phyloP scores from a whole-genome alignment of 2,113 vertebrate species.

The Lutjanus erythropterus region DNA sequence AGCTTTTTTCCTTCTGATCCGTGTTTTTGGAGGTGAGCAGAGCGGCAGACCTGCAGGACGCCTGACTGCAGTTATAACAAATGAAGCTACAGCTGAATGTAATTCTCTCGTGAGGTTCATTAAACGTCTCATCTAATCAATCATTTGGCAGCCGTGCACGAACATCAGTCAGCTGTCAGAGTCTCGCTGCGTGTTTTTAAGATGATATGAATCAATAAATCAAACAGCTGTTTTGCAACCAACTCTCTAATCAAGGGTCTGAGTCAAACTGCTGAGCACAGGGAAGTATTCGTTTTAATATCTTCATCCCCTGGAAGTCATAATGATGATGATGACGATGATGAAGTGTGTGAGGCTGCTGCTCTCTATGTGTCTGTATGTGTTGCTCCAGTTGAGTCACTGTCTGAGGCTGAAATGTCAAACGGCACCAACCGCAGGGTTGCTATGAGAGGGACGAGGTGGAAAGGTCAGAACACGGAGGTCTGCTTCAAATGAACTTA shows the following conservation, averaged over 20 bases:
- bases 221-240: background rate
- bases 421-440: background rate
- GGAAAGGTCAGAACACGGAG: background rate
- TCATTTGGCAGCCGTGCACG: background rate
- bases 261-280: background rate
- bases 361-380: background rate
- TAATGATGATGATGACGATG: background rate
- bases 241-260: background rate
- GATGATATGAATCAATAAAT: background rate
- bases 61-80: background rate
- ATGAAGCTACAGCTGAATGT: background rate
- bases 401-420: slow-evolving; percentile 25
- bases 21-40: background rate
- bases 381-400: slow-evolving; percentile 6
- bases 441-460: background rate
- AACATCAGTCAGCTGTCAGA: background rate
- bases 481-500: background rate
- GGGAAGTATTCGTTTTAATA: background rate
- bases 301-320: background rate
- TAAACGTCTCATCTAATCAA: background rate
- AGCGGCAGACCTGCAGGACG: background rate
- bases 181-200: background rate
- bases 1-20: no score
- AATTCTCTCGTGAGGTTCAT: background rate
- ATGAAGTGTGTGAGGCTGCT: background rate